A percentile compares a stretch with the other conserved stretches of the same genome.
Evolutionary conservation across 35 echinoderm and acorn worm species (phyloP).

Genomic region (Chiridota heheva): DNA sequence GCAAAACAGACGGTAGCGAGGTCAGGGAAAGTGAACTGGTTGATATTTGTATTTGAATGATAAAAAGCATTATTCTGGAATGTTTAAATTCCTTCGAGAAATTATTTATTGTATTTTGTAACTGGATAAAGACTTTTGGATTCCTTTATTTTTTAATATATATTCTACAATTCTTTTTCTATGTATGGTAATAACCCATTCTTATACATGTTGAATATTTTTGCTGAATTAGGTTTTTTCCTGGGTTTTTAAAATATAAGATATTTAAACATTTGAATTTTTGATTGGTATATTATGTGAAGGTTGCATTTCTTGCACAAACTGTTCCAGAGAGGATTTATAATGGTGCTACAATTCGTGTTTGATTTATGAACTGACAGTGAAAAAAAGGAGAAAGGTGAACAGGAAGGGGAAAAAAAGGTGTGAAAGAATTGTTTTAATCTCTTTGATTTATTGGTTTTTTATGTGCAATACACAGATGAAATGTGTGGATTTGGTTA

Average conservation of each 20-base stretch:
- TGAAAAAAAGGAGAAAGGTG: not conserved
- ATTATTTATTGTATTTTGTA: conserved; percentile 67
- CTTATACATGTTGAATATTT: conserved; percentile 43
- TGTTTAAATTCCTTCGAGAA: conserved; percentile 46
- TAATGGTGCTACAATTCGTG: conserved; percentile 26
- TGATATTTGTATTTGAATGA: conserved; percentile 32
- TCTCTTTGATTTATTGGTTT: conserved; percentile 18
- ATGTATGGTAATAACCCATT: conserved; percentile 48
- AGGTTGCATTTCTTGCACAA: conserved; percentile 41
- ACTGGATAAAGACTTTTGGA: conserved; percentile 54
- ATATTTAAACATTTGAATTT: conserved; percentile 12
- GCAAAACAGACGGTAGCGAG: conserved; percentile 42
- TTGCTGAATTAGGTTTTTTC: conserved; percentile 31
- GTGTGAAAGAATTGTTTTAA: not conserved
- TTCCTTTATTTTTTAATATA: conserved; percentile 62
- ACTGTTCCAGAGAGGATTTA: conserved; percentile 17
- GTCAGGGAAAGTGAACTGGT: conserved; percentile 25
- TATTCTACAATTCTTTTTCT: conserved; percentile 64
- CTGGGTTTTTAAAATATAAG: conserved; percentile 26
- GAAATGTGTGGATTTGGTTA: conserved; percentile 35
- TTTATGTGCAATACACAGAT: conserved; percentile 51
- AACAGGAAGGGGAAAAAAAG: conserved; percentile 8
- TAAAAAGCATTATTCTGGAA: conserved; percentile 53
- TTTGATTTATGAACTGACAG: not conserved
- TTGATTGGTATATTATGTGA: conserved; percentile 16